Percentiles rank a stretch among this genome's conserved stretches.
Evolutionary conservation across 2,797 vertebrate species (phyloP).

Genomic region (Helicolenus hilgendorfi): DNA sequence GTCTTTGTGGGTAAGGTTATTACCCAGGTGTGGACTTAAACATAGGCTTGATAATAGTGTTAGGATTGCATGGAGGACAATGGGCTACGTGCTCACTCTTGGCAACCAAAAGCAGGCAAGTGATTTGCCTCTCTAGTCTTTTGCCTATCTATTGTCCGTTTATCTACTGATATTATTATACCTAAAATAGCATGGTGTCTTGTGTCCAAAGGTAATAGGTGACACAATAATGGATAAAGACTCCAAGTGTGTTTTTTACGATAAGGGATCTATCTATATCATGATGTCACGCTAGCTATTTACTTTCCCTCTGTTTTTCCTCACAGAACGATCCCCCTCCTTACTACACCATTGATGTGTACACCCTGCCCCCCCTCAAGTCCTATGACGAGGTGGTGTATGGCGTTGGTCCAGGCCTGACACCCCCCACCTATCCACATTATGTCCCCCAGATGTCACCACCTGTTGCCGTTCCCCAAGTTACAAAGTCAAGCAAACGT

Average conservation of each 20-base stretch:
- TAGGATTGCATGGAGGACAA: slow-evolving; percentile 27
- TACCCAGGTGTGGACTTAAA: slow-evolving; percentile 24
- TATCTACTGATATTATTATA: neutral
- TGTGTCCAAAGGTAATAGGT: neutral
- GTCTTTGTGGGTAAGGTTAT: slow-evolving; percentile 18
- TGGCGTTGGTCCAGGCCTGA: slow-evolving; percentile 47
- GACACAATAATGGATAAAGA: neutral
- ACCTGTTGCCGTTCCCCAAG: slow-evolving; percentile 31
- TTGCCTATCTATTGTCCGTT: neutral
- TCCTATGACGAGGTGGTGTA: slow-evolving; percentile 74
- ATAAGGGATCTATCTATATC: neutral
- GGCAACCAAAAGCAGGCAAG: slow-evolving; percentile 23
- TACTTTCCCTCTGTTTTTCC: neutral
- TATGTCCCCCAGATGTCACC: slow-evolving; percentile 80
- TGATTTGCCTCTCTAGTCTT: neutral
- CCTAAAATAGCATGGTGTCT: neutral
- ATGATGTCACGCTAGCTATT: neutral
- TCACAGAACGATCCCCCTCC: slow-evolving; percentile 79
- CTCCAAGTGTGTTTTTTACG: neutral
- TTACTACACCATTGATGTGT: slow-evolving; percentile 69
- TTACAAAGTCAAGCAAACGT: slow-evolving; percentile 58
- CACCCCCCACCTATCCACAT: slow-evolving; percentile 55
- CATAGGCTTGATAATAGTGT: slow-evolving; percentile 5
- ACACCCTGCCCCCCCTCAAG: slow-evolving; percentile 68
- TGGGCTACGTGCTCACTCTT: neutral